Evolutionary conservation across 2,888 invertebrate species (phyloP).

Genomic region (Malthinus seriepunctatus): DNA sequence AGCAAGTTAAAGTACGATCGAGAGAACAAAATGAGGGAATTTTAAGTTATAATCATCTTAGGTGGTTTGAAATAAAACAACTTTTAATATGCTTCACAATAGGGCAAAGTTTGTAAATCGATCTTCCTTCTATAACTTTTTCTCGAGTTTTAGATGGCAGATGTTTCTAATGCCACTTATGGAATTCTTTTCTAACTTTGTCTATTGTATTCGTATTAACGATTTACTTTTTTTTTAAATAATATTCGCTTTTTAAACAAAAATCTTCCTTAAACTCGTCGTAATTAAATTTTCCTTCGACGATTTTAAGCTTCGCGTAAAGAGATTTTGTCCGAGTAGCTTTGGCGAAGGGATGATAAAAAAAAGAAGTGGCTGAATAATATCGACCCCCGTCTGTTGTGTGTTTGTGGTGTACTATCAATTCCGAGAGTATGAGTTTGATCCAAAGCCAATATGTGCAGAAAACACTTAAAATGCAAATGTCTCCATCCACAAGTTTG

Average conservation of each 20-base stretch:
- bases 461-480: conserved; percentile 56
- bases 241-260: neutral
- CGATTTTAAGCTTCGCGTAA: conserved; percentile 1
- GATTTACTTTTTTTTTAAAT: neutral
- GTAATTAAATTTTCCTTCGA: neutral
- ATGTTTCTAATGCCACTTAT: conserved; percentile 38
- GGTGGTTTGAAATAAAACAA: conserved; percentile 39
- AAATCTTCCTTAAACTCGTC: conserved; percentile 3
- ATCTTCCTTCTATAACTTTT: conserved; percentile 23
- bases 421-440: conserved; percentile 34
- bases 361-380: neutral
- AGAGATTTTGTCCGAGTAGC: neutral
- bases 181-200: conserved; percentile 33
- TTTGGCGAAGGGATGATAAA: neutral
- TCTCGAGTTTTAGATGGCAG: conserved; percentile 30
- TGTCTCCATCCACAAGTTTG: conserved; percentile 46
- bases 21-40: conserved; percentile 5
- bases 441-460: conserved; percentile 46
- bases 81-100: conserved; percentile 41
- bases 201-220: conserved; percentile 25
- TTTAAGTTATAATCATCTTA: conserved; percentile 39
- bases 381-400: neutral
- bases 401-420: conserved; percentile 32
- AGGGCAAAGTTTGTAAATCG: conserved; percentile 35
- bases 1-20: neutral